Percentiles rank a stretch among this genome's conserved stretches.
phyloP scores from a whole-genome alignment of 2,113 vertebrate genomes.

The Patagioenas fasciata region DNA sequence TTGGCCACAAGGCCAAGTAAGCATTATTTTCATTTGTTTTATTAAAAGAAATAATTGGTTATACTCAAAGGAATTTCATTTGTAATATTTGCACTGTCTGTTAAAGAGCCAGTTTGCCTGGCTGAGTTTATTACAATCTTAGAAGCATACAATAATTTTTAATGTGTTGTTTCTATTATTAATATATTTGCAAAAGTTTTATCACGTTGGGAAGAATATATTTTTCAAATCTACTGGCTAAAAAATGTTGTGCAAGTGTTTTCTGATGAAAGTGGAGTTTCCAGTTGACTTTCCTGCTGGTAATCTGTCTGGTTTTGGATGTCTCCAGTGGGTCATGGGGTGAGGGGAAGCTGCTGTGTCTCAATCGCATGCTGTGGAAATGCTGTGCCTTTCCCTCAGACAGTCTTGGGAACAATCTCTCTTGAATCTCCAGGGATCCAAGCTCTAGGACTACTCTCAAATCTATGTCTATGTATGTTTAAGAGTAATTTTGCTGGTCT shows the following conservation, averaged over 20 bases:
- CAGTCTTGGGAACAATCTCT: background rate
- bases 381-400: background rate
- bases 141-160: background rate
- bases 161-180: background rate
- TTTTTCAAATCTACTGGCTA: background rate
- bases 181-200: background rate
- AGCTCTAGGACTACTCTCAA: background rate
- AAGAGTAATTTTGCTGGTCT: background rate
- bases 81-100: background rate
- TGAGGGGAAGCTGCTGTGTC: background rate
- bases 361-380: background rate
- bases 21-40: background rate
- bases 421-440: background rate
- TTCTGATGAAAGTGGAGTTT: background rate
- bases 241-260: background rate
- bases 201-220: background rate
- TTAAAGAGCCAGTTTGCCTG: background rate
- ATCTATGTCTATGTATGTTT: background rate
- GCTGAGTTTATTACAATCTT: background rate
- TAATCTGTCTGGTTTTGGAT: background rate
- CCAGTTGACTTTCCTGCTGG: background rate
- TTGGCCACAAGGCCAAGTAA: background rate
- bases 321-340: background rate
- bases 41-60: background rate
- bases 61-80: background rate